phyloP scores from a whole-genome alignment of 2,888 invertebrate genomes.

The Blera fallax region DNA sequence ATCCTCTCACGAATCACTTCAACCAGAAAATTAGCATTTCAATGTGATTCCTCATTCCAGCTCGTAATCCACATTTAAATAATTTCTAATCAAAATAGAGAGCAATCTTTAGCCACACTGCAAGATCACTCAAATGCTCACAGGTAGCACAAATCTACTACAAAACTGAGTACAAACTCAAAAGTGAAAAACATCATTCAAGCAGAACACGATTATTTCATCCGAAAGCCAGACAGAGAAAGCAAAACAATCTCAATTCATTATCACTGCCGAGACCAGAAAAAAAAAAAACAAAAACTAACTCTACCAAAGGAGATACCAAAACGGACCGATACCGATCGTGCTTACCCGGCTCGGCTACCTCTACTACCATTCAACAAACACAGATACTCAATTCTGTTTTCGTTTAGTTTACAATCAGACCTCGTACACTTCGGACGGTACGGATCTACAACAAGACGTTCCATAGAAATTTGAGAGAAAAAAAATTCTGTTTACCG shows the following conservation, averaged over 20 bases:
- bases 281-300: background rate
- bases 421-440: constrained; percentile 54
- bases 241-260: constrained; percentile 51
- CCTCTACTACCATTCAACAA: constrained; percentile 17
- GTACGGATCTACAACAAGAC: constrained; percentile 16
- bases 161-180: constrained; percentile 53
- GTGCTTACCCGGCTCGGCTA: constrained; percentile 12
- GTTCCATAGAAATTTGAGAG: constrained; percentile 11
- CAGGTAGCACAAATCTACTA: constrained; percentile 61
- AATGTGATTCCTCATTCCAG: constrained; percentile 40
- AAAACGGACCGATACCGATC: constrained; percentile 34
- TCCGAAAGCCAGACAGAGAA: constrained; percentile 37
- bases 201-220: background rate
- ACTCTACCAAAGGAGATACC: constrained; percentile 14
- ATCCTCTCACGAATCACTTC: constrained; percentile 35
- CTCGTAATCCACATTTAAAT: constrained; percentile 24
- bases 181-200: constrained; percentile 8
- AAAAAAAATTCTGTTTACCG: background rate
- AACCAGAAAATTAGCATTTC: constrained; percentile 51
- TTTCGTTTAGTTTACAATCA: constrained; percentile 65
- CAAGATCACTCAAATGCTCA: constrained; percentile 42
- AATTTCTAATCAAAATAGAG: constrained; percentile 39
- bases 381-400: constrained; percentile 46
- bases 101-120: background rate
- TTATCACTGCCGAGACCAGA: constrained; percentile 45